phyloP scores from a whole-genome alignment of 2,113 vertebrate genomes.

The Lophius piscatorius region DNA sequence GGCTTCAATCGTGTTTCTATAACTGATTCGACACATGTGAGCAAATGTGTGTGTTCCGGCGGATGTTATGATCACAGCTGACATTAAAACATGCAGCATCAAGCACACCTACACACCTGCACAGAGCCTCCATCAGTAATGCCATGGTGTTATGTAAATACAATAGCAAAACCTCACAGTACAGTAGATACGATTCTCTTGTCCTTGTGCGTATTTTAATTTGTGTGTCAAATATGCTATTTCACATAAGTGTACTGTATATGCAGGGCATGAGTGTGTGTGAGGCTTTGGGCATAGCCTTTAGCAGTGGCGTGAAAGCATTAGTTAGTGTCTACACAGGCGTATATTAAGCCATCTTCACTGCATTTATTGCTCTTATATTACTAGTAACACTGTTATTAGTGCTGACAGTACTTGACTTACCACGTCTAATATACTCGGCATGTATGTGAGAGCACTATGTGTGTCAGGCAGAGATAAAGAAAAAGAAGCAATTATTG shows the following conservation, averaged over 20 bases:
- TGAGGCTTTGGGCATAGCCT: constrained; percentile 4
- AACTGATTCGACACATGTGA: no score
- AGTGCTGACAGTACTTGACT: constrained; percentile 54
- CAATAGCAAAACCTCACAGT: neutral
- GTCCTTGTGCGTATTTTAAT: neutral
- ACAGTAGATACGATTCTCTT: neutral
- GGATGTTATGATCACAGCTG: no score
- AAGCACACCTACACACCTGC: no score
- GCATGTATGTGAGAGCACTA: constrained; percentile 23
- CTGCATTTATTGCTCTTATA: constrained; percentile 53
- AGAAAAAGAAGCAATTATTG: constrained; percentile 67
- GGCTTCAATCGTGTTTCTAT: no score
- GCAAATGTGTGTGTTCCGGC: no score
- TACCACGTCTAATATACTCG: constrained; percentile 57
- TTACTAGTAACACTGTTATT: constrained; percentile 61
- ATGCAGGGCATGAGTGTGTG: constrained; percentile 1
- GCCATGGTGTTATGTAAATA: neutral
- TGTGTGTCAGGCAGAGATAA: constrained; percentile 47
- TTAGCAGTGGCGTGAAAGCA: constrained; percentile 45
- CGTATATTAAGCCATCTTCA: constrained; percentile 59
- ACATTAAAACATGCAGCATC: no score
- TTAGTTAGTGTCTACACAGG: constrained; percentile 54
- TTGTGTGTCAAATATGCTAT: constrained; percentile 1
- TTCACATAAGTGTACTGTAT: neutral
- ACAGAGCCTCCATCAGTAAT: no score